Conservation (phyloP, 2,113 vertebrate genomes). For the Gallinago undulata region DNA sequence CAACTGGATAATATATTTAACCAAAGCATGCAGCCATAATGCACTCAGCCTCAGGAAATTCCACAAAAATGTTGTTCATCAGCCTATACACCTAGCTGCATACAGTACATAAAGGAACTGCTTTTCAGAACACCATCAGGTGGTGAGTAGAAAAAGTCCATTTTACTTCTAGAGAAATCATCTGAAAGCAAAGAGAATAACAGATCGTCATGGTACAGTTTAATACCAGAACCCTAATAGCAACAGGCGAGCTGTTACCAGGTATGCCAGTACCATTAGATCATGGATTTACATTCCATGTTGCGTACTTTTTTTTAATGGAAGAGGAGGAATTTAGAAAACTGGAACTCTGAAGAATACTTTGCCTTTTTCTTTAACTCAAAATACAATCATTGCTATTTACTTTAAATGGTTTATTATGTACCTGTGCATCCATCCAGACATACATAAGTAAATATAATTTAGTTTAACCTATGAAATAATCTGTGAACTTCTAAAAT, state of each 20-base stretch:
- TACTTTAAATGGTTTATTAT: not conserved
- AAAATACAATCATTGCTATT: not conserved
- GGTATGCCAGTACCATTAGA: not conserved
- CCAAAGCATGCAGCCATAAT: not conserved
- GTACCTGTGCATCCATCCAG: not conserved
- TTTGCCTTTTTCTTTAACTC: not conserved
- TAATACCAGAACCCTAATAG: not conserved
- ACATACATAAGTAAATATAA: not conserved
- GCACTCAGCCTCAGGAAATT: not conserved
- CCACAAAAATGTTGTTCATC: not conserved
- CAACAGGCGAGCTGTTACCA: not conserved
- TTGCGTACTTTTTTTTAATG: not conserved
- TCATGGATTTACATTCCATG: fast-evolving
- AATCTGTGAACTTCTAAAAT: not conserved
- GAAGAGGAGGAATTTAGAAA: not conserved
- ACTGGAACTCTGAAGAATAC: not conserved
- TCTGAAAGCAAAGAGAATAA: not conserved
- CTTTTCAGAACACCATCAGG: not conserved
- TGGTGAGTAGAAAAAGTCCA: not conserved
- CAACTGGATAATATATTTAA: not conserved
- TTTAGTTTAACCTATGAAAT: not conserved
- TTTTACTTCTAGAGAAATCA: not conserved
- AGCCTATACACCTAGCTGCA: not conserved
- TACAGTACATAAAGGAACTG: not conserved
- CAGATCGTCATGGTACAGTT: not conserved